A percentile compares a stretch with the other conserved stretches of the same genome.
phyloP scores from a whole-genome alignment of 1,140 invertebrate species.

The Triops longicaudatus region DNA sequence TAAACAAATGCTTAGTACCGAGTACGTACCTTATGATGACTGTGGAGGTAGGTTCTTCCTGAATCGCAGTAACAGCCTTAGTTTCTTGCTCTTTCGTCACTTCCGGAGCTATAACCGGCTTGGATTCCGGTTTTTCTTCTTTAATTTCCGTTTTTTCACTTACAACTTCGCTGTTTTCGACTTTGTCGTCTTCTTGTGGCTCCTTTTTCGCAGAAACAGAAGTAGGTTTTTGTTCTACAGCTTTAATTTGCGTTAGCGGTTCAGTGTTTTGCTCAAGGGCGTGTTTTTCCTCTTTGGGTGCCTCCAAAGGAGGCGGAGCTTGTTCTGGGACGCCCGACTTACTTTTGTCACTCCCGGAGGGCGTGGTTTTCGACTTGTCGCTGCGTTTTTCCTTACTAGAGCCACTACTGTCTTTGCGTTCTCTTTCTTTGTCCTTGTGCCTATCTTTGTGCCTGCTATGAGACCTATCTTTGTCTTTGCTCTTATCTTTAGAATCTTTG shows the following conservation, averaged over 20 bases:
- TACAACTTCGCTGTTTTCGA: constrained; percentile 26
- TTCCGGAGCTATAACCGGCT: constrained; percentile 23
- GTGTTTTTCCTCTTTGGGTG: constrained; percentile 30
- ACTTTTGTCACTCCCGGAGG: constrained; percentile 31
- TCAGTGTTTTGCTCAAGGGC: constrained; percentile 31
- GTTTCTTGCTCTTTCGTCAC: background rate
- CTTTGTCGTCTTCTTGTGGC: constrained; percentile 24
- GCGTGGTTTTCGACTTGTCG: constrained; percentile 28
- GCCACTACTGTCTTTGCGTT: constrained; percentile 37
- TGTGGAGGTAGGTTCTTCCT: constrained; percentile 47
- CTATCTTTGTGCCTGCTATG: constrained; percentile 30
- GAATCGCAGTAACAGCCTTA: constrained; percentile 9
- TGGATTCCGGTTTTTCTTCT: constrained; percentile 29
- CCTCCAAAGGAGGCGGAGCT: constrained; percentile 16
- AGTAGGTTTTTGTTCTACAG: constrained; percentile 28
- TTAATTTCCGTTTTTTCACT: constrained; percentile 30
- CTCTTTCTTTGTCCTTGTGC: constrained; percentile 36
- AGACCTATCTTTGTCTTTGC: constrained; percentile 19
- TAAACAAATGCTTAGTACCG: background rate
- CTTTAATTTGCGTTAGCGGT: constrained; percentile 26
- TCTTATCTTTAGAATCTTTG: constrained; percentile 28
- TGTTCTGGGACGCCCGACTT: constrained; percentile 26
- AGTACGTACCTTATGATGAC: constrained; percentile 43
- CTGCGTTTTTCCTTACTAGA: constrained; percentile 32
- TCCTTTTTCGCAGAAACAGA: constrained; percentile 29